Evolutionary conservation across 53 echinoderm and acorn worm genomes (phyloP), one percentile per base, ranked within the genome.

Genomic region (Holothuria leucospilota): DNA sequence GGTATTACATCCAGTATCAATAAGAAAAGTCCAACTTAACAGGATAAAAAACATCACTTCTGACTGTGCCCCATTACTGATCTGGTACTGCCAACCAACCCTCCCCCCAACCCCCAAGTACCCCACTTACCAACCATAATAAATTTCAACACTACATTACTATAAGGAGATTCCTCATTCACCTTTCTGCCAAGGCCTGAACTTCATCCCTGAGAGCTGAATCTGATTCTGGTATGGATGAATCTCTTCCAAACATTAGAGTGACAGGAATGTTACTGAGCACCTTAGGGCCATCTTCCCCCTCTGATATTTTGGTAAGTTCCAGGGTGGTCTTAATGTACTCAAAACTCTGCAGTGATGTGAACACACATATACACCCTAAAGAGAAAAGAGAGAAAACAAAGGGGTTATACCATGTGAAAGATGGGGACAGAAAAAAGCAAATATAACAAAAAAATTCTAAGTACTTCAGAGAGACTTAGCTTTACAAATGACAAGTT

Each of bases 351-450:
- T 91, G 88, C 49, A 89, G 88, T 63, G 92, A 92, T 28, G 92
- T 91, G 82, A 92, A 96, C 23, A 90, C 90, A 82, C 94, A 96
- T 82, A 96, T 94, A 82, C 89, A 92, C 25, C 92, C 96, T 95
- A 85, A 10, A 65, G 42, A 13, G 23, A 53, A 27, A 1, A 69
- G 58, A 81, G 62, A 51, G 56, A 28, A 49, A 0, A 16, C 2
- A 18, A 18, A 56, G 4, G 16, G 56, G 56, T 56, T 18, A 56
- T 0, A 56, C 56, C 56, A 56, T 16, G 56, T 16, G 0, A 18
- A 1, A 16, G 8, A 56, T 4, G 12, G 42, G 24, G 25, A 34
- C n/a, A 5, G 14, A 68, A 13, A 3, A 56, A 56, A 5, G 18
- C 16, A 56, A 56, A 56, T 18, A 16, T 3, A 15, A 15, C 0